Percentiles rank a stretch among this genome's conserved stretches.
Evolutionary conservation across 2,113 vertebrate species (phyloP).

Genomic region (Synodontis membranacea): DNA sequence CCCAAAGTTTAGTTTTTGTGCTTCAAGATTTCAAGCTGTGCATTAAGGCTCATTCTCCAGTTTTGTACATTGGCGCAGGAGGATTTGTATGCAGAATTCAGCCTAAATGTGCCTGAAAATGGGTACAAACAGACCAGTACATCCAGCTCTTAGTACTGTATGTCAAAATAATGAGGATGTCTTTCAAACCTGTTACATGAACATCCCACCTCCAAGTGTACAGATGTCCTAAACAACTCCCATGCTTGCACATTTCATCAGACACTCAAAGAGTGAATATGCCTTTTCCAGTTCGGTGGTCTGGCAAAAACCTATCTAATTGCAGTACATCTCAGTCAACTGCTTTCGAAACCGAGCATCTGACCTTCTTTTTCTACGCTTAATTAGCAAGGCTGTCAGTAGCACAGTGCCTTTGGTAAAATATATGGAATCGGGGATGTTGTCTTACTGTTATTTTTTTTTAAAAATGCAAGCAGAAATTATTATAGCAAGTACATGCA

Average conservation of each 20-base stretch:
- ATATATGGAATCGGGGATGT: conserved; percentile 13
- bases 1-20: not conserved
- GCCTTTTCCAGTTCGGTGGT: not conserved
- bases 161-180: not conserved
- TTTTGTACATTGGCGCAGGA: not conserved
- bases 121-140: not conserved
- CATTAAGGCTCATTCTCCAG: not conserved
- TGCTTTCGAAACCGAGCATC: conserved; percentile 57
- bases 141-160: not conserved
- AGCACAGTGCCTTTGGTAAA: conserved; percentile 46
- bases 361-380: conserved; percentile 64
- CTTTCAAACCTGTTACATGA: not conserved
- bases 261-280: not conserved
- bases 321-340: conserved; percentile 42
- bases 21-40: not conserved
- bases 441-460: conserved; percentile 3
- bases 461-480: not conserved
- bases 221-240: not conserved
- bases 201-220: too few relatives aligned
- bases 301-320: conserved; percentile 44
- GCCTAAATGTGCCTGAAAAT: not conserved
- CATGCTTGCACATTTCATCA: not conserved
- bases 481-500: not conserved
- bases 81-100: not conserved
- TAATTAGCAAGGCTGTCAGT: conserved; percentile 66